Conservation (phyloP, 2,113 vertebrate species). For the Seriola aureovittata region DNA sequence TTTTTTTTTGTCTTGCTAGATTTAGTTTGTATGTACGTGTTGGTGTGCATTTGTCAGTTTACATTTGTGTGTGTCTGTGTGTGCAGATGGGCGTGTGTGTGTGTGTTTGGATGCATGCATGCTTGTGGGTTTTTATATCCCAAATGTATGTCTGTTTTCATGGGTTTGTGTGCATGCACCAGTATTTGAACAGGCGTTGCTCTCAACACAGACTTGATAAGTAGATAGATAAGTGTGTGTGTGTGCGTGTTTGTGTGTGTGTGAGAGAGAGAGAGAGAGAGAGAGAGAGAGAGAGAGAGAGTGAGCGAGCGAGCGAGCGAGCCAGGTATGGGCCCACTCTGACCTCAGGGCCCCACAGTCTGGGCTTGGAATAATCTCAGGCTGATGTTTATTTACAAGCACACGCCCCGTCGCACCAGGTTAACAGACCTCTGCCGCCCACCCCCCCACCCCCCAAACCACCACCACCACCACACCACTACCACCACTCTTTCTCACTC, state of each 20-base stretch:
- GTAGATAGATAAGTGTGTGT: constrained; percentile 16
- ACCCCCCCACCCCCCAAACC: neutral
- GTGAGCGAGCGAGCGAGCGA: neutral
- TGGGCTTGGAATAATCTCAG: constrained; percentile 79
- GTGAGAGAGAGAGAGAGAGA: constrained; percentile 9
- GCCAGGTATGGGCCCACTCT: constrained; percentile 78
- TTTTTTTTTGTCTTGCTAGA: constrained; percentile 35
- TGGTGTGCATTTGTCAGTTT: constrained; percentile 56
- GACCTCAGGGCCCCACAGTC: constrained; percentile 74
- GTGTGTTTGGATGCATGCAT: constrained; percentile 34
- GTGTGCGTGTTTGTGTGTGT: constrained; percentile 13
- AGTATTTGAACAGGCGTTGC: constrained; percentile 37
- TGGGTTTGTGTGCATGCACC: constrained; percentile 31
- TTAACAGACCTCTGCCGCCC: constrained; percentile 74
- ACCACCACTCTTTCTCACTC: constrained; percentile 13
- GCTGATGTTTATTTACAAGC: constrained; percentile 85
- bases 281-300: neutral
- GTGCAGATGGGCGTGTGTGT: constrained; percentile 19
- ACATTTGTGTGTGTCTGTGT: constrained; percentile 16
- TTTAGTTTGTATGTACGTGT: constrained; percentile 43
- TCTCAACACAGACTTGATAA: constrained; percentile 7
- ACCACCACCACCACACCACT: constrained; percentile 24
- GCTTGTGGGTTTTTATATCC: constrained; percentile 30
- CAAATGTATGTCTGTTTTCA: constrained; percentile 30
- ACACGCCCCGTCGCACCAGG: constrained; percentile 83